Base-by-base conservation (phyloP, 2,113 vertebrate genomes). In the Ctenomys sociabilis region DNA sequence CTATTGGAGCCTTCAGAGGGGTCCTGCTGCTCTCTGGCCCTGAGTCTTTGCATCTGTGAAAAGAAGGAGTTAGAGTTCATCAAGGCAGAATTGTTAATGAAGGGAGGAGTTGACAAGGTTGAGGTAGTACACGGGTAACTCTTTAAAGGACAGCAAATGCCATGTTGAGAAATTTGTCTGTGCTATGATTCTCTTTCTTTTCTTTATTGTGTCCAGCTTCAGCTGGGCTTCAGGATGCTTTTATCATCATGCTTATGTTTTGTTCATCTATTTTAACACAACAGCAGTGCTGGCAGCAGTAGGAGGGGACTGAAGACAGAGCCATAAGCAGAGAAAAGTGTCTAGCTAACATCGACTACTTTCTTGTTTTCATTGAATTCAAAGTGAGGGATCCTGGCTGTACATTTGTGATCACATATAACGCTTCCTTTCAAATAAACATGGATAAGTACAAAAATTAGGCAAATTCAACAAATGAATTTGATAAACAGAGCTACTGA, bases 1-100 rank as follows among this genome's bases (percentile, higher is more conserved):
- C 5, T 26, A 0, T 1, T 1, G 24, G 35, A 35, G 11, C 24
- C 5, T 6, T 32, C 19, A 43, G 52, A 57, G 49, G n/a, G 19
- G 32, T 40, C 35, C 17, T 73, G 10, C 40, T 4, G 12, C 35
- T 14, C 26, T 12, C 37, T 35, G 30, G 30, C 0, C 59, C 77
- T 92, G 78, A 32, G 80, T 32, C 10, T 45, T 83, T 22, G 45
- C 73, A 32, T 68, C 85, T 59, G 7, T 81, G 77, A 61, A 35
- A 17, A 21, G 59, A 35, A 32, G 17, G 4, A 11, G 28, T 0
- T 21, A 40, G 5, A 24, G n/a, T 75, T 45, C 37, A 8, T 63
- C 0, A 2, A 64, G 17, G 0, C 0, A 14, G 37, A 6, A 6
- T 24, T 35, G 28, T 83, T 54, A 52, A 37, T 45, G 40, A 84